Evolutionary conservation across 2,888 invertebrate genomes (phyloP).

Genomic region (Sesamia inferens): DNA sequence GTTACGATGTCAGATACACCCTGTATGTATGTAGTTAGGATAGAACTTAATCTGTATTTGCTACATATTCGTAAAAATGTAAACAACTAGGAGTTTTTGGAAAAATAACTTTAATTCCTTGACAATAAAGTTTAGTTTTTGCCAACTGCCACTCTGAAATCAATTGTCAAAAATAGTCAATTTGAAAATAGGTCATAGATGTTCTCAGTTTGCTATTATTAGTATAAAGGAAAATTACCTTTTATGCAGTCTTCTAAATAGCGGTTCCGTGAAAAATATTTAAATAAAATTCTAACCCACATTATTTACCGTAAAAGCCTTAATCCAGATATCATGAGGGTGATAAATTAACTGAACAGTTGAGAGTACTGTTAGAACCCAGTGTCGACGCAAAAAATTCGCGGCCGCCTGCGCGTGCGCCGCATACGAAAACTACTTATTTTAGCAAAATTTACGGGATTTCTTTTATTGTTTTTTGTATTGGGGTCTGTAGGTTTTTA

Average conservation of each 20-base stretch:
- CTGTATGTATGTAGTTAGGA: too few species aligned
- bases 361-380: conserved; percentile 38
- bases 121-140: too few species aligned
- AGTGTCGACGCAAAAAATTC: conserved; percentile 51
- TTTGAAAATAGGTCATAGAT: too few species aligned
- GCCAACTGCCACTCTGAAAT: too few species aligned
- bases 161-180: too few species aligned
- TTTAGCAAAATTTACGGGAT: conserved; percentile 63
- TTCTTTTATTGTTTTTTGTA: conserved; percentile 52
- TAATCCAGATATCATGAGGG: conserved; percentile 58
- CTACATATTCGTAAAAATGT: too few species aligned
- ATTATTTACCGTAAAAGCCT: conserved; percentile 28
- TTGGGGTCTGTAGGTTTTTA: conserved; percentile 55
- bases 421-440: conserved; percentile 37
- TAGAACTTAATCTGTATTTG: too few species aligned
- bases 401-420: conserved; percentile 43
- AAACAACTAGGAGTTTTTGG: too few species aligned
- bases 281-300: background rate
- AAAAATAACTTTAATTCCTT: too few species aligned
- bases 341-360: conserved; percentile 58
- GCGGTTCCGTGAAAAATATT: background rate
- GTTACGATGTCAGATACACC: too few species aligned
- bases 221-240: background rate
- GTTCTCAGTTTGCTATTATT: background rate
- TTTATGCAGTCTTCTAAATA: background rate